phyloP scores from a whole-genome alignment of 2,888 invertebrate genomes.

The Clunio marinus region DNA sequence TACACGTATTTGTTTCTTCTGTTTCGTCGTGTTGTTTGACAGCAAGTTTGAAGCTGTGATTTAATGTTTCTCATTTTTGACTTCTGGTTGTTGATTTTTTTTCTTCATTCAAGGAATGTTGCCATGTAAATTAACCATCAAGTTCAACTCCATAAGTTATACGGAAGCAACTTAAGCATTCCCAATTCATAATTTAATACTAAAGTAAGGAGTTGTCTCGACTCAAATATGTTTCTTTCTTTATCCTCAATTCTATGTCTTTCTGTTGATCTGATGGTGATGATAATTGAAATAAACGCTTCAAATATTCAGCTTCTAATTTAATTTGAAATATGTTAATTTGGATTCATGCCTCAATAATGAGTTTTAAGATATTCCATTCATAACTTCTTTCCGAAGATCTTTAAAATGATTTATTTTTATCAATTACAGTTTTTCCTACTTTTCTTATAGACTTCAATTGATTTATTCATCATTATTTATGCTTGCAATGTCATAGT shows the following conservation, averaged over 20 bases:
- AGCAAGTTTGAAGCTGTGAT: not conserved
- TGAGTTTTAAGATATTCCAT: conserved; percentile 13
- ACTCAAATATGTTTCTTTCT: not conserved
- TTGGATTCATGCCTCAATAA: not conserved
- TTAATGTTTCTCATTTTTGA: not conserved
- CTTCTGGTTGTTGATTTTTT: not conserved
- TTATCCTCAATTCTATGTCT: not conserved
- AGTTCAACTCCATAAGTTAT: not conserved
- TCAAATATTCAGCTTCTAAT: not conserved
- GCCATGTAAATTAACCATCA: conserved; percentile 12
- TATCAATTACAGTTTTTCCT: not conserved
- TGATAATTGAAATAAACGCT: not conserved
- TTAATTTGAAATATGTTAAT: not conserved
- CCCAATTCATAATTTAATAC: conserved; percentile 20
- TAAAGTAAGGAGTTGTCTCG: conserved; percentile 10
- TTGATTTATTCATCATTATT: not conserved
- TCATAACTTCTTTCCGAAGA: conserved; percentile 12
- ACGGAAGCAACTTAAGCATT: conserved; percentile 3
- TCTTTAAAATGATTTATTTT: conserved; percentile 13
- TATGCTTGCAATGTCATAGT: not conserved
- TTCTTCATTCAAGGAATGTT: conserved; percentile 1
- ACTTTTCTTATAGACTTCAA: not conserved
- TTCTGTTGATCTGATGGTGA: not conserved
- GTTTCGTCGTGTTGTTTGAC: not conserved
- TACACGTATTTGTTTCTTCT: conserved; percentile 12